Evolutionary conservation across 2,888 invertebrate genomes (phyloP), one percentile per base, ranked within the genome.

Genomic region (Hydrotaea diabolus): DNA sequence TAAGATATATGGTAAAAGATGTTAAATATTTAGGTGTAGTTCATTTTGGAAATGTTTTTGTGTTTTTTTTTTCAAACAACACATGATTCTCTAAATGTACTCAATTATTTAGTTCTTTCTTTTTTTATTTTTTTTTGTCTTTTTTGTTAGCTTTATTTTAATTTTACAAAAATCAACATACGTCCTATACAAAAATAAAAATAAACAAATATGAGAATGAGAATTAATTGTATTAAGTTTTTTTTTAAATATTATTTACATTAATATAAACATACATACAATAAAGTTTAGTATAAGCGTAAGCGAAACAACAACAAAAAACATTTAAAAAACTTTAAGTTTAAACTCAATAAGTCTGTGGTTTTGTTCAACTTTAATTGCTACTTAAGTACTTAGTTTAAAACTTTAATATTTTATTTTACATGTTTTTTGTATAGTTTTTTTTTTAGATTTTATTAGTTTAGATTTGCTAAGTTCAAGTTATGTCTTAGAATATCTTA

Each of bases 311-410:
- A 43, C 23, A 62, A 66, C 72, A 71, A 49, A 72, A 79, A 64
- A 80, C 74, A 83, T 77, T 23, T 66, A 69, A 43, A 43, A n/a
- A 80, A 80, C 69, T 80, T 75, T 78, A 77, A 75, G 57, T 75
- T 78, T 43, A 69, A 80, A 83, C 53, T 80, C 43, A 83, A 83
- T 77, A 84, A 84, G 78, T 84, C 84, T 84, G 83, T 81, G 81
- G 81, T 84, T 81, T 76, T 79, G 78, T 81, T 84, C 62, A 81
- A 78, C 81, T 84, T 81, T 78, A 76, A 43, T 84, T 72, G 84
- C 78, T 81, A 78, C 72, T 66, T 81, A 66, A 71, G 49, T 81
- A 75, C 49, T 76, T 81, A 71, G 17, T 64, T 55, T 31, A 39
- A 66, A 49, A 64, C 3, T 31, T 71, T n/a, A n/a, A n/a, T n/a